Evolutionary conservation across 2,888 invertebrate species (phyloP).

Genomic region (Patella depressa): DNA sequence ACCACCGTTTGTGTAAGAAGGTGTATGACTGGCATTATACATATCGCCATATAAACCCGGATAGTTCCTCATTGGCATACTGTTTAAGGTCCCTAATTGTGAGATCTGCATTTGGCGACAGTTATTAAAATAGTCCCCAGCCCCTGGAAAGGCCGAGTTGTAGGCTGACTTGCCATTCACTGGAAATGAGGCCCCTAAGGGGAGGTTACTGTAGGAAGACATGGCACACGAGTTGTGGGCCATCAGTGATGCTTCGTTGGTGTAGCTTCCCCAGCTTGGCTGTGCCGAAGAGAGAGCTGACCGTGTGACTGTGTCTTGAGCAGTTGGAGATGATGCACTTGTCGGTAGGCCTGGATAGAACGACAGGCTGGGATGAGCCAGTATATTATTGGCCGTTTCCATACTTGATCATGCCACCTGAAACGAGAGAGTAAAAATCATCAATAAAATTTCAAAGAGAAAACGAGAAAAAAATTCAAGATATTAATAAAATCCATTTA

Average conservation of each 20-base stretch:
- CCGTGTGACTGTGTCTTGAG: conserved; percentile 52
- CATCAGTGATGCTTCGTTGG: conserved; percentile 51
- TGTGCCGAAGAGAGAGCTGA: conserved; percentile 57
- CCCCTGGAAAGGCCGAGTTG: conserved; percentile 54
- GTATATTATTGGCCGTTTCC: conserved; percentile 60
- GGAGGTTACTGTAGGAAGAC: conserved; percentile 62
- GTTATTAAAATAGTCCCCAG: conserved; percentile 61
- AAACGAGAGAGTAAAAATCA: conserved; percentile 21
- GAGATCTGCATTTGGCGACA: conserved; percentile 64
- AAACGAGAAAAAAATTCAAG: too few relatives aligned
- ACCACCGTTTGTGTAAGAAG: conserved; percentile 62
- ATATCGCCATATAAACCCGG: conserved; percentile 63
- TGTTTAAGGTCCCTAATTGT: conserved; percentile 60
- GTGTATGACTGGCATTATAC: conserved; percentile 60
- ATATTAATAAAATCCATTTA: too few relatives aligned
- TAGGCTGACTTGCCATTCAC: conserved; percentile 63
- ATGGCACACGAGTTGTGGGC: conserved; percentile 63
- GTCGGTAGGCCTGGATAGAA: conserved; percentile 53
- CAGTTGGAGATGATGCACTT: conserved; percentile 55
- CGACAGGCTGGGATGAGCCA: conserved; percentile 59
- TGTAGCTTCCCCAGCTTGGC: conserved; percentile 62
- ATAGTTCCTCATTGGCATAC: conserved; percentile 62
- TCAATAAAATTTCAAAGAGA: too few relatives aligned
- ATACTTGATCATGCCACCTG: conserved; percentile 58
- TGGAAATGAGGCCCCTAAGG: conserved; percentile 59